These are phyloP conservation scores for Neodiprion pinetum DNA, from an alignment of 1,140 invertebrate species.

Conservation along the genomic window DNA sequence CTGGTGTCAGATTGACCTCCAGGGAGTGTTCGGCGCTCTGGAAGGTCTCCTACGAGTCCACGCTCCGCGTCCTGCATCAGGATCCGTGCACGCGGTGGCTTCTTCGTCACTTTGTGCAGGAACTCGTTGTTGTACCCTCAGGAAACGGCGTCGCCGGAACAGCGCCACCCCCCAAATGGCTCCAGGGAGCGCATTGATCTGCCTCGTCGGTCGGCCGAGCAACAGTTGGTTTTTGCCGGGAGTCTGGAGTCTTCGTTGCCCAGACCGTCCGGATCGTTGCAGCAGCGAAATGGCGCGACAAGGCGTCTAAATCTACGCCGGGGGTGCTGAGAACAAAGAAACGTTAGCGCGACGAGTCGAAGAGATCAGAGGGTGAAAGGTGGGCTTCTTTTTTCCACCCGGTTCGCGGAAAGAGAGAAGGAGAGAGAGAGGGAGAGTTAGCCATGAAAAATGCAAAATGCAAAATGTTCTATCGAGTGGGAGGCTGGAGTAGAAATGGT, in stretches of 20 bases:
- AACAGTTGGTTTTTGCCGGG: not conserved
- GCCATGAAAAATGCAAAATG: constrained; percentile 5
- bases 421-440: not conserved
- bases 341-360: not conserved
- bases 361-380: not conserved
- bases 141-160: too few relatives aligned
- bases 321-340: not conserved
- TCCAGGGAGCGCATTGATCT: not conserved
- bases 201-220: not conserved
- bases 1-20: too few relatives aligned
- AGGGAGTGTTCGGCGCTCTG: too few relatives aligned
- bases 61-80: too few relatives aligned
- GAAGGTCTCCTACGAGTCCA: too few relatives aligned
- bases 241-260: not conserved
- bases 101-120: too few relatives aligned
- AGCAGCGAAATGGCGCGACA: not conserved
- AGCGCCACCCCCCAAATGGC: too few relatives aligned
- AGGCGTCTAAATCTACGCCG: too few relatives aligned
- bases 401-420: not conserved
- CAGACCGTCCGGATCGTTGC: not conserved
- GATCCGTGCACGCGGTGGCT: too few relatives aligned
- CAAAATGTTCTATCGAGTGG: constrained; percentile 3
- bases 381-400: not conserved
- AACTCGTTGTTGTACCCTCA: too few relatives aligned
- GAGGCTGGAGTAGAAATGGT: not conserved